Evolutionary conservation across 2,888 invertebrate species (phyloP).

Genomic region (Sinodicranocentrus sp.): DNA sequence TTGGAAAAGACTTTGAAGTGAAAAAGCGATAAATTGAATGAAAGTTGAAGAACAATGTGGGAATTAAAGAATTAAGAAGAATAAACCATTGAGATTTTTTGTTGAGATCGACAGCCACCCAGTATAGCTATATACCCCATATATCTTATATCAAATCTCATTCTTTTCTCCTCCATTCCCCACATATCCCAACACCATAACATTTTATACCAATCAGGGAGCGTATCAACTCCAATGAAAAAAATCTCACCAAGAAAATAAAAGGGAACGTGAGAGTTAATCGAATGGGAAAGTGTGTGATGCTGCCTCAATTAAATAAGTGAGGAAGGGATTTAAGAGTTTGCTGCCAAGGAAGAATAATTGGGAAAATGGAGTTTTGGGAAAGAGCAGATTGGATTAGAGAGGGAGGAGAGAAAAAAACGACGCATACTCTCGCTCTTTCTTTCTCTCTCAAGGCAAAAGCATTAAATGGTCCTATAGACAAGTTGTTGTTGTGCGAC

Average conservation of each 20-base stretch:
- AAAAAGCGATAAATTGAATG: slow-evolving; percentile 24
- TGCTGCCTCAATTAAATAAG: slow-evolving; percentile 71
- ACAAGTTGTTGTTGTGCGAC: slow-evolving; percentile 31
- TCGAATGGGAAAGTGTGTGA: slow-evolving; percentile 62
- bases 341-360: slow-evolving; percentile 56
- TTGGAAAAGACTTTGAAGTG: too few species aligned
- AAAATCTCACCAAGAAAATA: background rate
- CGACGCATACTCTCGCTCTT: slow-evolving; percentile 22
- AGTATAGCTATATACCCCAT: too few species aligned
- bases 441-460: slow-evolving; percentile 22
- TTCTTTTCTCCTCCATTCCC: too few species aligned
- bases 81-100: background rate
- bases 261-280: slow-evolving; percentile 47
- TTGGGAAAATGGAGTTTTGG: slow-evolving; percentile 64
- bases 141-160: too few species aligned
- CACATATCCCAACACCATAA: too few species aligned
- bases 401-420: slow-evolving; percentile 38
- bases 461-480: slow-evolving; percentile 22
- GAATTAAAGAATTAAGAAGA: slow-evolving; percentile 14
- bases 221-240: too few species aligned
- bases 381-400: slow-evolving; percentile 66
- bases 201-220: too few species aligned
- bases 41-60: slow-evolving; percentile 21
- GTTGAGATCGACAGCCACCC: too few species aligned
- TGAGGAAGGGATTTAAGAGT: slow-evolving; percentile 68